Evolutionary conservation across 2,113 vertebrate species (phyloP).

Genomic region (Megaleporinus macrocephalus): DNA sequence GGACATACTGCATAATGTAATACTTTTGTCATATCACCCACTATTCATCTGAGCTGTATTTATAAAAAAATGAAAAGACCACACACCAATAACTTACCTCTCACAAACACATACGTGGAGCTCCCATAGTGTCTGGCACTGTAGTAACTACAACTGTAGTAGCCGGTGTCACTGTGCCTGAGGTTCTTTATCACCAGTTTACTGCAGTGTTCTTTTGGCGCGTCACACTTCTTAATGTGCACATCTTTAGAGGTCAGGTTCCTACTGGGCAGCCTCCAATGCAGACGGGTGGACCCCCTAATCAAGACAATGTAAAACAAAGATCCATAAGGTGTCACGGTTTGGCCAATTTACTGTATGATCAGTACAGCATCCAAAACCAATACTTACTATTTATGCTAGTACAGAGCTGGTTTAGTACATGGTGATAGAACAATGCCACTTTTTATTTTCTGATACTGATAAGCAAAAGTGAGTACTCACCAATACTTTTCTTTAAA

Average conservation of each 20-base stretch:
- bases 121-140: constrained; percentile 23
- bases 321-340: background rate
- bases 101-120: constrained; percentile 80
- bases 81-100: constrained; percentile 74
- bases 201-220: constrained; percentile 72
- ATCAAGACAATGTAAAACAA: constrained; percentile 19
- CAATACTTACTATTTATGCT: too few species aligned
- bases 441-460: too few species aligned
- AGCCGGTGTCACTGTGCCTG: constrained; percentile 75
- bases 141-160: constrained; percentile 75
- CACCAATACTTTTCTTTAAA: too few species aligned
- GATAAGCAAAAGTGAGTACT: too few species aligned
- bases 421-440: too few species aligned
- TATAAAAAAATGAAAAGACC: too few species aligned
- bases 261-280: constrained; percentile 73
- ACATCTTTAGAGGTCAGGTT: constrained; percentile 61
- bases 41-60: background rate
- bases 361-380: background rate
- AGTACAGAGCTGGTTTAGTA: too few species aligned
- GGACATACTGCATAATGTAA: too few species aligned
- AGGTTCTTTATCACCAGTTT: constrained; percentile 71
- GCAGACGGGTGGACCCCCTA: constrained; percentile 76
- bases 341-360: background rate
- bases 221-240: constrained; percentile 63
- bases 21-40: background rate